phyloP scores from a whole-genome alignment of 1,140 invertebrate genomes.

The Heliconius congener region DNA sequence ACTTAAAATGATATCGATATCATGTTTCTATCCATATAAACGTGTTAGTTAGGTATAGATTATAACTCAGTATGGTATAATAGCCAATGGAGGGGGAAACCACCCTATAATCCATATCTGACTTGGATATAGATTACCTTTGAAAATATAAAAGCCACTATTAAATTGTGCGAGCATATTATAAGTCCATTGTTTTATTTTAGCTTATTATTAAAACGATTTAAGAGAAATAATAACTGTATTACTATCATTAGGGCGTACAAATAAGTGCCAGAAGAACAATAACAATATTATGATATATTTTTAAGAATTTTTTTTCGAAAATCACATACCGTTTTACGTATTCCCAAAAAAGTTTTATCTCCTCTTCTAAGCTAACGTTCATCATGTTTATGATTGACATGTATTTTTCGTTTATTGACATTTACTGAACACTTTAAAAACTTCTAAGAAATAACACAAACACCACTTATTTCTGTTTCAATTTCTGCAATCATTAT shows the following conservation, averaged over 20 bases:
- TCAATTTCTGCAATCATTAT: background rate
- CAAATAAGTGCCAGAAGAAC: too few species aligned
- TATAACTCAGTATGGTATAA: background rate
- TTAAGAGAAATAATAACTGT: background rate
- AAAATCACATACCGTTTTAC: conserved; percentile 63
- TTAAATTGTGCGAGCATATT: background rate
- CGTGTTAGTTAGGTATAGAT: background rate
- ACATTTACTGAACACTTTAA: background rate
- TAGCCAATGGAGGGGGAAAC: background rate
- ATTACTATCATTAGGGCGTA: background rate
- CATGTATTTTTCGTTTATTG: conserved; percentile 11
- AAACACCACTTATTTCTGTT: background rate
- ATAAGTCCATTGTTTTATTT: background rate
- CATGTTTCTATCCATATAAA: background rate
- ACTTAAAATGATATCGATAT: background rate
- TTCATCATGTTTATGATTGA: conserved; percentile 49
- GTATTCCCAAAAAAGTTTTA: conserved; percentile 72
- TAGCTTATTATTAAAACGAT: background rate
- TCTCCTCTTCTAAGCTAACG: conserved; percentile 63
- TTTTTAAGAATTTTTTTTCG: background rate
- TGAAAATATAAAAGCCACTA: background rate
- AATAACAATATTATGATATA: background rate
- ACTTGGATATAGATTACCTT: background rate
- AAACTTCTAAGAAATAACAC: background rate
- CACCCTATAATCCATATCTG: background rate